Evolutionary conservation across 2,113 vertebrate species (phyloP).

Genomic region (Pagrus major): DNA sequence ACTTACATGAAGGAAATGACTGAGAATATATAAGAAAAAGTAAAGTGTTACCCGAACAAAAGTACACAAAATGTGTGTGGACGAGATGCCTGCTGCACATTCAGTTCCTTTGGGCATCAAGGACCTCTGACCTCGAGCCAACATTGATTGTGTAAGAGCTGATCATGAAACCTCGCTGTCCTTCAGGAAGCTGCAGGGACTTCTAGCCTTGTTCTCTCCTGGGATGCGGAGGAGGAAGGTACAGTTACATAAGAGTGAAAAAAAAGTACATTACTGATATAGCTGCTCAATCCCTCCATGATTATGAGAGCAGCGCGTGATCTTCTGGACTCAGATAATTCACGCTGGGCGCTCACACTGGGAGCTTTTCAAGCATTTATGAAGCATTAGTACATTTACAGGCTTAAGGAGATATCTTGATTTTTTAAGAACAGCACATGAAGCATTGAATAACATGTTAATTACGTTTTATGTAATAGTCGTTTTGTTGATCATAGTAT

Average conservation of each 20-base stretch:
- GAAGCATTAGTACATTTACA: not conserved
- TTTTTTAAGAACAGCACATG: not conserved
- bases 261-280: constrained; percentile 22
- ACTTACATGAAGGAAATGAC: not conserved
- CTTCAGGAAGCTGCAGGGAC: constrained; percentile 25
- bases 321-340: constrained; percentile 30
- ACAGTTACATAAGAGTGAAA: constrained; percentile 71
- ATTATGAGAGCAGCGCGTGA: constrained; percentile 41
- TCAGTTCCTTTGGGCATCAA: not conserved
- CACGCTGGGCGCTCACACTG: not conserved
- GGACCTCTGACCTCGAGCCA: not conserved
- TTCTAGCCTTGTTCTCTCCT: constrained; percentile 36
- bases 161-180: constrained; percentile 30
- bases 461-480: not conserved
- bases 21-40: not conserved
- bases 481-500: not conserved
- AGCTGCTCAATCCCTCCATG: constrained; percentile 17
- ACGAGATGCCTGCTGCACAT: not conserved
- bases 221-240: constrained; percentile 59
- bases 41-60: not conserved
- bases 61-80: not conserved
- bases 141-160: constrained; percentile 19
- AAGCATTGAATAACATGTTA: not conserved
- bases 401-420: not conserved
- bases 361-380: constrained; percentile 4